These are phyloP conservation scores for Drosophila parabipectinata DNA, from an alignment of 1,140 invertebrate species.

Conservation along the genomic window DNA sequence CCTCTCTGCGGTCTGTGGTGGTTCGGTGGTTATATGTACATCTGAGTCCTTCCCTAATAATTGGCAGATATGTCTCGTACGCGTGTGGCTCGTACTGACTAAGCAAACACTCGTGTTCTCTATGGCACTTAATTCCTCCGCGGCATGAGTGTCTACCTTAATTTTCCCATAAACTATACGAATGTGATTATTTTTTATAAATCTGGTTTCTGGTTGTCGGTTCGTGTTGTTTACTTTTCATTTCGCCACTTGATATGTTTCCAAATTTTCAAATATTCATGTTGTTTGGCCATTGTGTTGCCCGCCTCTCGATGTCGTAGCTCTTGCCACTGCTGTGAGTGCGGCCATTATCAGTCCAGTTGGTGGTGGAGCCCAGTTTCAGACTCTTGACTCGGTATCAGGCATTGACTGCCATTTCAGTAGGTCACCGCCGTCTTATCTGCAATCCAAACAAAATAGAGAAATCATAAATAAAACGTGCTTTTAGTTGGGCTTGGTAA, in stretches of 20 bases:
- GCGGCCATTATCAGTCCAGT: constrained; percentile 56
- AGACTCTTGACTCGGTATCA: constrained; percentile 48
- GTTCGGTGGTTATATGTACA: constrained; percentile 32
- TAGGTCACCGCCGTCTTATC: constrained; percentile 55
- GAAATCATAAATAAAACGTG: constrained; percentile 39
- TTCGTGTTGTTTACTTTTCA: constrained; percentile 59
- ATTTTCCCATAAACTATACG: constrained; percentile 14
- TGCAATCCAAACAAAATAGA: constrained; percentile 42
- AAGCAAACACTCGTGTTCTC: constrained; percentile 10
- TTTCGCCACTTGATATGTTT: constrained; percentile 84
- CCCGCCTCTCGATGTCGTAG: constrained; percentile 18
- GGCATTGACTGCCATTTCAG: constrained; percentile 61
- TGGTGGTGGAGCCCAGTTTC: constrained; percentile 40
- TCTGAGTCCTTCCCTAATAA: constrained; percentile 34
- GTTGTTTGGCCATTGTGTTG: constrained; percentile 71
- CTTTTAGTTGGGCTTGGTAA: constrained; percentile 3
- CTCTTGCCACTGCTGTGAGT: constrained; percentile 1
- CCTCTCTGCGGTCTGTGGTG: constrained; percentile 33
- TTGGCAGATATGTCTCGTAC: constrained; percentile 51
- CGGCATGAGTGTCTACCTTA: constrained; percentile 23
- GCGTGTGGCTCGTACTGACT: constrained; percentile 31
- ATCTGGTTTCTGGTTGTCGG: constrained; percentile 18
- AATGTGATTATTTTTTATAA: constrained; percentile 13
- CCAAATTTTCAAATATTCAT: constrained; percentile 83
- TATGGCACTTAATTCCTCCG: constrained; percentile 61